Conservation (phyloP, 2,797 vertebrate species). For the Masticophis lateralis region DNA sequence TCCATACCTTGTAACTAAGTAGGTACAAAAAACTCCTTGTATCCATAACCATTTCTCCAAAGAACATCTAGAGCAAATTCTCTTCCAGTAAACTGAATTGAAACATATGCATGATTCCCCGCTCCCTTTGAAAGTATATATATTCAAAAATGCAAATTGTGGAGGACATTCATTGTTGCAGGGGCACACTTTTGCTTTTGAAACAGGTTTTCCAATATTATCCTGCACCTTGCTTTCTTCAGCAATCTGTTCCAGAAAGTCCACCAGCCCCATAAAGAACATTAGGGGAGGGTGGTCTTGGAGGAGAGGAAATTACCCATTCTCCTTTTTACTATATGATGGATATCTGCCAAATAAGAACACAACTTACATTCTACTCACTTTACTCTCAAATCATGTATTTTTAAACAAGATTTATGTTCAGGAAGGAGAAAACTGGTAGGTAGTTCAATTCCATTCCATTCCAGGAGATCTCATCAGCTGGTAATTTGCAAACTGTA, state of each 20-base stretch:
- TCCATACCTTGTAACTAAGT: neutral
- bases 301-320: no score
- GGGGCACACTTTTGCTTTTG: neutral
- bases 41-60: neutral
- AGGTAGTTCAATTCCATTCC: neutral
- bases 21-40: neutral
- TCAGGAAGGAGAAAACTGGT: neutral
- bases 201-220: neutral
- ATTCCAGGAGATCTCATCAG: neutral
- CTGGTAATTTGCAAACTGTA: neutral
- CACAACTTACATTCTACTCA: neutral
- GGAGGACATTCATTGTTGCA: neutral
- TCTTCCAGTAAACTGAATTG: neutral
- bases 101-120: neutral
- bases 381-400: neutral
- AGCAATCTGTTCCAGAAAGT: neutral
- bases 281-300: neutral
- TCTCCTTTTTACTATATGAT: neutral
- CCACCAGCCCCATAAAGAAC: neutral
- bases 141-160: neutral
- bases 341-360: neutral
- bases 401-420: neutral
- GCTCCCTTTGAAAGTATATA: neutral
- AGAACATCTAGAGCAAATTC: neutral
- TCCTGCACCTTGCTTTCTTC: neutral